Evolutionary conservation across 2,113 vertebrate genomes (phyloP).

Genomic region (Ariopsis seemanni): DNA sequence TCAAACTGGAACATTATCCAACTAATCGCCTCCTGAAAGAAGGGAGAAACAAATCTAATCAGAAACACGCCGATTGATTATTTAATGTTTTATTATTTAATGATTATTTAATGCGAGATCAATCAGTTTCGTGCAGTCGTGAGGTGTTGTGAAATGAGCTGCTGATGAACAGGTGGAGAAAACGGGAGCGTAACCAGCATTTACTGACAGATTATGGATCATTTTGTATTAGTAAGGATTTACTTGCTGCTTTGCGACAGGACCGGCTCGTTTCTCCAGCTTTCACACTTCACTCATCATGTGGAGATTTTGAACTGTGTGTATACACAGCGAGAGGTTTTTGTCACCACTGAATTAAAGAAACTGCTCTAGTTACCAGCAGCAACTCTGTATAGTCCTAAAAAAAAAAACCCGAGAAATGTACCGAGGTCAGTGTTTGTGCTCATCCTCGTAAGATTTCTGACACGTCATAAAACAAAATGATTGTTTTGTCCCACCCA

Average conservation of each 20-base stretch:
- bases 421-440: background rate
- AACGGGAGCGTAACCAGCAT: background rate
- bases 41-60: background rate
- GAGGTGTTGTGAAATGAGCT: background rate
- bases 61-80: background rate
- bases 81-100: background rate
- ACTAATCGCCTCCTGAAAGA: background rate
- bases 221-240: background rate
- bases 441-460: background rate
- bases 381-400: background rate
- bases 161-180: background rate
- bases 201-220: background rate
- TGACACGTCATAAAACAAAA: background rate
- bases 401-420: background rate
- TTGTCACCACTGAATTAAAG: background rate
- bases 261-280: background rate
- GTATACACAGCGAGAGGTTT: background rate
- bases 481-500: background rate
- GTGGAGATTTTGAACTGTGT: background rate
- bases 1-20: background rate
- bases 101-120: background rate
- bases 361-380: background rate
- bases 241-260: background rate
- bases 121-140: background rate
- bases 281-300: background rate